Percentiles rank a stretch among this genome's conserved stretches.
Evolutionary conservation across 2,888 invertebrate species (phyloP).

Genomic region (Terebella lapidaria): DNA sequence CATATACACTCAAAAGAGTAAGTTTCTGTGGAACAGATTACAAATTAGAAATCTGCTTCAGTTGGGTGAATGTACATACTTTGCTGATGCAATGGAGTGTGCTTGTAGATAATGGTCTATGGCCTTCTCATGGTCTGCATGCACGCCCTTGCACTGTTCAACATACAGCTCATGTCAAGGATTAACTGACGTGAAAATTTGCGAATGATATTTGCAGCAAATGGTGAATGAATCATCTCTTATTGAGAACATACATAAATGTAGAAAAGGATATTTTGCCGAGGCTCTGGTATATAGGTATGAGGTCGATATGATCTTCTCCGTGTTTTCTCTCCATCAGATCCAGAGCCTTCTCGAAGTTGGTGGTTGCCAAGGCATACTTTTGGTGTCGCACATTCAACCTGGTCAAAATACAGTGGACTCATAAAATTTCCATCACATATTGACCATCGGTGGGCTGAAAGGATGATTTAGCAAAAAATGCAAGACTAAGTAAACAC

Average conservation of each 20-base stretch:
- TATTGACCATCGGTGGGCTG: too few relatives aligned
- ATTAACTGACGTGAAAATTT: too few relatives aligned
- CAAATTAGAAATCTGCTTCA: too few relatives aligned
- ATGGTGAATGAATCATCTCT: too few relatives aligned
- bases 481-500: neutral
- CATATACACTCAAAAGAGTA: too few relatives aligned
- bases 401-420: conserved; percentile 26
- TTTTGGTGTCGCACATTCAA: conserved; percentile 45
- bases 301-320: conserved; percentile 37
- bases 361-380: conserved; percentile 36
- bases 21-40: too few relatives aligned
- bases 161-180: conserved; percentile 23
- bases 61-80: conserved; percentile 39
- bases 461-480: too few relatives aligned
- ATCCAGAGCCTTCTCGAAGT: conserved; percentile 46
- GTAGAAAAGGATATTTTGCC: conserved; percentile 29
- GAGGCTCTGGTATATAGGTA: conserved; percentile 41
- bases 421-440: too few relatives aligned
- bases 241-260: too few relatives aligned
- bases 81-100: conserved; percentile 44
- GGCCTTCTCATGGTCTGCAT: conserved; percentile 46
- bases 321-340: conserved; percentile 35
- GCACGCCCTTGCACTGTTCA: conserved; percentile 44
- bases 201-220: too few relatives aligned
- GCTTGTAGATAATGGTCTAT: conserved; percentile 47